These are phyloP conservation scores for Gallinago stenura DNA, from an alignment of 2,797 vertebrate genomes.

Conservation along the genomic window DNA sequence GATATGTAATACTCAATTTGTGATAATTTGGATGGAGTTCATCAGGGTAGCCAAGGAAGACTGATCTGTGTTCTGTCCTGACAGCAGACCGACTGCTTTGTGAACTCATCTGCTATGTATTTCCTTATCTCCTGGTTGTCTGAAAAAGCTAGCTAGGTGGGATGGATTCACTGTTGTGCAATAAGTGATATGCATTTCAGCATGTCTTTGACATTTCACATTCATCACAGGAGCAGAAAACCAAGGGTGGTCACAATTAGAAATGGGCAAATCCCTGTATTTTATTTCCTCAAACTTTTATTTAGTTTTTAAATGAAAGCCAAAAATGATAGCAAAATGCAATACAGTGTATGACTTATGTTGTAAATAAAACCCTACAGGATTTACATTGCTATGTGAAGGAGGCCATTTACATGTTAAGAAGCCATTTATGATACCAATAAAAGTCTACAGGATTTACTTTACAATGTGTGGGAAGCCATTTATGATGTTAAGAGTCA, in stretches of 20 bases:
- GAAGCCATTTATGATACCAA: slow-evolving; percentile 70
- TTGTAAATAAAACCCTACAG: slow-evolving; percentile 43
- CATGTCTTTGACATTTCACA: neutral
- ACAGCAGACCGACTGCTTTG: neutral
- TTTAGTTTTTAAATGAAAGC: slow-evolving; percentile 69
- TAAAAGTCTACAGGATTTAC: slow-evolving; percentile 76
- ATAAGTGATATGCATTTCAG: neutral
- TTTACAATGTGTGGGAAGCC: slow-evolving; percentile 59
- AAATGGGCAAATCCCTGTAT: neutral
- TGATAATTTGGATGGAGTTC: neutral
- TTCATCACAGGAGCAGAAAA: neutral
- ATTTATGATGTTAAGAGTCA: slow-evolving; percentile 76
- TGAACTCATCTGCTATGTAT: neutral
- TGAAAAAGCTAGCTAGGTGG: neutral
- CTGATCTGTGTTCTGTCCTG: neutral
- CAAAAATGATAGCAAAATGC: slow-evolving; percentile 16
- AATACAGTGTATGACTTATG: slow-evolving; percentile 56
- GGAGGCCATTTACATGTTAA: slow-evolving; percentile 75
- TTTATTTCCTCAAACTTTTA: slow-evolving; percentile 53
- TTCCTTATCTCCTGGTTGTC: neutral
- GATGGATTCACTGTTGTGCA: accelerated
- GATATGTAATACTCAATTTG: neutral
- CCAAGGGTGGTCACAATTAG: neutral
- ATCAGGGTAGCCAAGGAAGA: neutral
- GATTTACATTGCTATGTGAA: slow-evolving; percentile 49